A percentile compares a stretch with the other conserved stretches of the same genome.
These are phyloP conservation scores for Plectus sambesii DNA, from an alignment of 1,140 invertebrate genomes.

Conservation along the genomic window DNA sequence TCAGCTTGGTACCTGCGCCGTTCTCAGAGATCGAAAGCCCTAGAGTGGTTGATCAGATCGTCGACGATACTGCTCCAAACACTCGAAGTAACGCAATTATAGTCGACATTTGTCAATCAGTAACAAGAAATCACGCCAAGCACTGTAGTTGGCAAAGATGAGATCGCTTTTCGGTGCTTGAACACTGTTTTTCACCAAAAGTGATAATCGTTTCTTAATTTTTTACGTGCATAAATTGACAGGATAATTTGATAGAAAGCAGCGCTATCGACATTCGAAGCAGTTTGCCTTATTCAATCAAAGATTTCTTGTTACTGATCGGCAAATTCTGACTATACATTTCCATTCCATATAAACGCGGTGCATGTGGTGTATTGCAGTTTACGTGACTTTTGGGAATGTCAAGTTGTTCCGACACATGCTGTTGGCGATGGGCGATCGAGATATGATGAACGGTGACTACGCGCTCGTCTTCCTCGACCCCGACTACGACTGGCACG, in stretches of 20 bases:
- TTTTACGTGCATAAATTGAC: too few species aligned
- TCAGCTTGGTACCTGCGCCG: conserved; percentile 23
- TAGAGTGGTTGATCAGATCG: conserved; percentile 13
- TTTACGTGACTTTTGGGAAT: conserved; percentile 80
- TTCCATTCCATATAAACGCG: too few species aligned
- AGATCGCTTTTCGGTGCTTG: too few species aligned
- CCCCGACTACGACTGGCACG: conserved; percentile 80
- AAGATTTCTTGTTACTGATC: too few species aligned
- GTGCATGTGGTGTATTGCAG: too few species aligned
- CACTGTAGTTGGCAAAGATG: too few species aligned
- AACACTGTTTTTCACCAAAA: too few species aligned
- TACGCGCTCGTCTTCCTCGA: conserved; percentile 91
- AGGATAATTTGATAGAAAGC: too few species aligned
- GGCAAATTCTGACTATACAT: too few species aligned
- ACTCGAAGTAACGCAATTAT: conserved; percentile 15
- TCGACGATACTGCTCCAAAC: conserved; percentile 10
- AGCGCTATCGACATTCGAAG: conserved; percentile 10
- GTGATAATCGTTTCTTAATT: conserved; percentile 19
- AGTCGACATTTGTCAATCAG: background rate
- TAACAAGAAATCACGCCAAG: too few species aligned
- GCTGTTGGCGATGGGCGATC: conserved; percentile 74
- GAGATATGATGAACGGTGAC: conserved; percentile 74
- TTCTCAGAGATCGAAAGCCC: conserved; percentile 20
- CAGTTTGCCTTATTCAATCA: conserved; percentile 9
- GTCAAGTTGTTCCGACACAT: conserved; percentile 68